phyloP scores from a whole-genome alignment of 1,140 invertebrate species.

The Conus betulinus region DNA sequence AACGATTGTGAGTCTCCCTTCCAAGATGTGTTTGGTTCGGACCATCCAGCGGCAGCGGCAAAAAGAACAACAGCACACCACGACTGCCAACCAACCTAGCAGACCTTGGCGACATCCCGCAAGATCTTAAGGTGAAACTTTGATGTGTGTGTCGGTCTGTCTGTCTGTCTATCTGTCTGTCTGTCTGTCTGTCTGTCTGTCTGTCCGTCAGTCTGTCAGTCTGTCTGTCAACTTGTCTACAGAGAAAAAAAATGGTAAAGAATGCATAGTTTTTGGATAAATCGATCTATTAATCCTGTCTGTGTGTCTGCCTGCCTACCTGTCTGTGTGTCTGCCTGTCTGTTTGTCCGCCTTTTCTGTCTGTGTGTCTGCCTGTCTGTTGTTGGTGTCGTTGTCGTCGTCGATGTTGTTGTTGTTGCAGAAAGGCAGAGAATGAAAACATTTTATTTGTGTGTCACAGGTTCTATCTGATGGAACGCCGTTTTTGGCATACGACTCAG shows the following conservation, averaged over 20 bases:
- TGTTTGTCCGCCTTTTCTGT: too few relatives aligned
- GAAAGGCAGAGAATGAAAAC: background rate
- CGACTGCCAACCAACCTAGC: background rate
- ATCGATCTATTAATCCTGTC: too few relatives aligned
- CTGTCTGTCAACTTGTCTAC: too few relatives aligned
- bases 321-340: too few relatives aligned
- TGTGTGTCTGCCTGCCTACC: too few relatives aligned
- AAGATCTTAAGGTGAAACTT: background rate
- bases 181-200: background rate
- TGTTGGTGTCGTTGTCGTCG: too few relatives aligned
- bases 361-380: too few relatives aligned
- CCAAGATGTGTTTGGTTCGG: background rate
- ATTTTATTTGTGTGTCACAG: conserved; percentile 2
- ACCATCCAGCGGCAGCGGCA: background rate
- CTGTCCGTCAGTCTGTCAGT: background rate
- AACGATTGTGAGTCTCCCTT: background rate
- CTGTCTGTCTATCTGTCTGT: too few relatives aligned
- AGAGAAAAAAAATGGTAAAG: too few relatives aligned
- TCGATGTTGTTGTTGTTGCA: background rate
- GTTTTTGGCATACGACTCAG: background rate
- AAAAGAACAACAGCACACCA: background rate
- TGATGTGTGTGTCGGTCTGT: background rate
- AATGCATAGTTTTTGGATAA: too few relatives aligned
- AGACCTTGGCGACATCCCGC: background rate
- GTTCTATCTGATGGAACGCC: background rate